Percentiles rank a stretch among this genome's conserved stretches.
Evolutionary conservation across 37 sponge, comb jelly and placozoan species (phyloP).

Genomic region (Ephydatia muelleri): DNA sequence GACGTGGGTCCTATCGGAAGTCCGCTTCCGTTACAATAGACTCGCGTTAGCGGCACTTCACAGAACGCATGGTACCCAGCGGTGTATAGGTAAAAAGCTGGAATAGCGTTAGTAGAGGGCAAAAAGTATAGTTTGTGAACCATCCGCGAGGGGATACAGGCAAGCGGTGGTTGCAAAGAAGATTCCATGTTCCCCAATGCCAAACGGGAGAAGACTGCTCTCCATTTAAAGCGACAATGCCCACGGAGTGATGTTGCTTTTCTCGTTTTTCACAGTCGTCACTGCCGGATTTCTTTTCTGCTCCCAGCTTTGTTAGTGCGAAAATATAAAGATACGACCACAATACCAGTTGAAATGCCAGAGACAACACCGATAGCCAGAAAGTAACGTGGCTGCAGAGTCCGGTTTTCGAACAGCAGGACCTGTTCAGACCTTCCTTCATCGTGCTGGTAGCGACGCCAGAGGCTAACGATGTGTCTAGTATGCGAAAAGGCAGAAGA

Average conservation of each 20-base stretch:
- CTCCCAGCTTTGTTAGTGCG: slow-evolving; percentile 41
- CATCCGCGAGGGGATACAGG: slow-evolving; percentile 56
- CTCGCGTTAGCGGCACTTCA: slow-evolving; percentile 29
- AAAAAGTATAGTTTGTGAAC: slow-evolving; percentile 44
- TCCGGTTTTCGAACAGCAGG: slow-evolving; percentile 30
- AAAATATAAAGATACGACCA: slow-evolving; percentile 65
- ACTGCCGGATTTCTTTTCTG: neutral
- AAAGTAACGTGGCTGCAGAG: slow-evolving; percentile 31
- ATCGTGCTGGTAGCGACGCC: neutral
- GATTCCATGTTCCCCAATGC: slow-evolving; percentile 50
- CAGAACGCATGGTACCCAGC: slow-evolving; percentile 9
- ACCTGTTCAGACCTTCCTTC: neutral
- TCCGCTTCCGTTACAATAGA: neutral
- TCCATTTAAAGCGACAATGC: slow-evolving; percentile 45
- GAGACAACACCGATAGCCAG: slow-evolving; percentile 39
- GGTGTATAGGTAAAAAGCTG: slow-evolving; percentile 47
- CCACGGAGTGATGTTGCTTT: neutral
- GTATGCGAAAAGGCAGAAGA: neutral
- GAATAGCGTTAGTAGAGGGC: neutral
- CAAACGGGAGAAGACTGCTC: slow-evolving; percentile 23
- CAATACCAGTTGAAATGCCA: slow-evolving; percentile 52
- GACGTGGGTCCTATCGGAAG: neutral
- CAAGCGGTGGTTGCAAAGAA: slow-evolving; percentile 54
- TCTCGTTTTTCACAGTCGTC: neutral
- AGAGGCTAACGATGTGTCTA: neutral